Percentiles rank a stretch among this genome's conserved stretches.
Evolutionary conservation across 2,888 invertebrate genomes (phyloP).

Genomic region (Xylota segnis): DNA sequence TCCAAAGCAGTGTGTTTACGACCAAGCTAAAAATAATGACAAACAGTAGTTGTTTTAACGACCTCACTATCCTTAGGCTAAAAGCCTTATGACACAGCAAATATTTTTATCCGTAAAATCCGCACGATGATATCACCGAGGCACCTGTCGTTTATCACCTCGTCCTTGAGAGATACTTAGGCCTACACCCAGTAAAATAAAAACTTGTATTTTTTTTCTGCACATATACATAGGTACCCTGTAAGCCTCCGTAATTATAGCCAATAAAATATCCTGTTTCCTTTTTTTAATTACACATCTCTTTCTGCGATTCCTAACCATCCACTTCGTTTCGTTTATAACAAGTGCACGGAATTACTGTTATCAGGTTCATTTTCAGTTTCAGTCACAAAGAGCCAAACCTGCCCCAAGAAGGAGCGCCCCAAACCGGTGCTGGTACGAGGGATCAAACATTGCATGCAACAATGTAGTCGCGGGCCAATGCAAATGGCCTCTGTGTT

Average conservation of each 20-base stretch:
- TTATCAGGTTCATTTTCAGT: constrained; percentile 11
- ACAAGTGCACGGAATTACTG: constrained; percentile 19
- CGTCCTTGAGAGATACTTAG: neutral
- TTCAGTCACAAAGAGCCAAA: neutral
- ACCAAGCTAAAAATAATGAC: no score
- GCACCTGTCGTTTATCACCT: neutral
- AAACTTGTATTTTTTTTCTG: neutral
- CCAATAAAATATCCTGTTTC: constrained; percentile 24
- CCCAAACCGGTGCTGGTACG: neutral
- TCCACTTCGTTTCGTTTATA: neutral
- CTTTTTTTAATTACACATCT: constrained; percentile 19
- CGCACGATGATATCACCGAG: neutral
- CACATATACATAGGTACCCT: no score
- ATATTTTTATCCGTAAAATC: neutral
- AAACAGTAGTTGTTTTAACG: no score
- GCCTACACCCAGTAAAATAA: neutral
- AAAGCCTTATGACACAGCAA: neutral
- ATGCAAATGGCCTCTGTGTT: neutral
- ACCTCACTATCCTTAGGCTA: neutral
- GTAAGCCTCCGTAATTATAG: constrained; percentile 10
- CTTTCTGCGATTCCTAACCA: neutral
- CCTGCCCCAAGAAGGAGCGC: constrained; percentile 11
- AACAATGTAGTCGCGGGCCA: constrained; percentile 8
- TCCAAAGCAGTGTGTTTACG: no score
- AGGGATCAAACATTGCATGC: constrained; percentile 22